phyloP scores from a whole-genome alignment of 2,797 vertebrate genomes.

The Lutjanus argentimaculatus region DNA sequence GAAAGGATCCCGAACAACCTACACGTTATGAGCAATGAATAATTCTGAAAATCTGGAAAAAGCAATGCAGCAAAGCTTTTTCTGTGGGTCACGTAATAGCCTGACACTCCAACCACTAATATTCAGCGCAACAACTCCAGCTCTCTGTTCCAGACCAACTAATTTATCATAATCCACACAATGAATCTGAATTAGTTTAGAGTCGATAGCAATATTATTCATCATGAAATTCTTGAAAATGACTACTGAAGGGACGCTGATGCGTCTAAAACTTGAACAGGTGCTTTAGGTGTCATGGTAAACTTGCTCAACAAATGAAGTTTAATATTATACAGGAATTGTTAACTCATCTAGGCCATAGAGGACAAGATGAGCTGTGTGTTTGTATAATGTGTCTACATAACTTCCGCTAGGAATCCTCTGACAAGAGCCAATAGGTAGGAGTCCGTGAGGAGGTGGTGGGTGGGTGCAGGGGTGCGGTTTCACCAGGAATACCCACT shows the following conservation, averaged over 20 bases:
- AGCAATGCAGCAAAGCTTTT: constrained; percentile 47
- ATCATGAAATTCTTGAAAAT: constrained; percentile 11
- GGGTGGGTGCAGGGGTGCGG: constrained; percentile 77
- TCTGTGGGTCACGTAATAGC: constrained; percentile 66
- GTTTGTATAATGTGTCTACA: constrained; percentile 71
- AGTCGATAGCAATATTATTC: constrained; percentile 4
- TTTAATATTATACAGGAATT: constrained; percentile 11
- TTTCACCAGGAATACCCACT: constrained; percentile 86
- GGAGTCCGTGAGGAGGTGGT: constrained; percentile 78
- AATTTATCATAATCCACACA: constrained; percentile 22
- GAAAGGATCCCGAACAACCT: constrained; percentile 71
- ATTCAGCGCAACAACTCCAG: constrained; percentile 28
- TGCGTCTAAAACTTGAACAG: constrained; percentile 12
- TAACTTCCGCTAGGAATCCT: constrained; percentile 81
- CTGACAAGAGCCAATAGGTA: constrained; percentile 80
- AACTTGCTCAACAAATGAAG: constrained; percentile 40
- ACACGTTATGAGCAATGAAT: constrained; percentile 72
- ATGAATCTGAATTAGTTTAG: constrained; percentile 26
- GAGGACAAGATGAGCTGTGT: constrained; percentile 49
- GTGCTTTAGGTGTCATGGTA: constrained; percentile 5
- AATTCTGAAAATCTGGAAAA: constrained; percentile 63
- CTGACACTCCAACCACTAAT: constrained; percentile 53
- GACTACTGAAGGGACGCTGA: background rate
- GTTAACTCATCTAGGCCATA: constrained; percentile 38
- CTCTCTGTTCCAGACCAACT: constrained; percentile 26